phyloP scores from a whole-genome alignment of 1,140 invertebrate genomes.

The Drosophila biarmipes region DNA sequence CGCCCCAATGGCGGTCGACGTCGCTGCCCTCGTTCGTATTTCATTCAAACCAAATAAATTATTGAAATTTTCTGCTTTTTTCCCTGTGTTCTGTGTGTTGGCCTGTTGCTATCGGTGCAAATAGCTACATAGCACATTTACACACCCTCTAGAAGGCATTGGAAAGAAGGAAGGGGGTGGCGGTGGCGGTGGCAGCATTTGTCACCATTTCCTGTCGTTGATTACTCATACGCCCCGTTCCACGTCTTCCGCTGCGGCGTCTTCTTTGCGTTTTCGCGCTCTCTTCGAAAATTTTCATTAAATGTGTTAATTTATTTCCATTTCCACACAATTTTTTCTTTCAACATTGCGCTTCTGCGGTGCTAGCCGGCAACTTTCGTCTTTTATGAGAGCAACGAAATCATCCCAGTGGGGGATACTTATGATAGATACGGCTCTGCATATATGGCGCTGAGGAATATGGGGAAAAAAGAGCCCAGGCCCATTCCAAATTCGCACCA shows the following conservation, averaged over 20 bases:
- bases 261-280: slow-evolving; percentile 7
- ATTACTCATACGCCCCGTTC: slow-evolving; percentile 81
- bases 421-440: slow-evolving; percentile 33
- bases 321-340: slow-evolving; percentile 72
- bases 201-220: slow-evolving; percentile 81
- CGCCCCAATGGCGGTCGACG: slow-evolving; percentile 70
- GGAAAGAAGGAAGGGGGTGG: background rate
- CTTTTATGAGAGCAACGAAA: slow-evolving; percentile 54
- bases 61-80: slow-evolving; percentile 67
- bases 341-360: slow-evolving; percentile 35
- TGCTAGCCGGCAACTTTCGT: slow-evolving; percentile 21
- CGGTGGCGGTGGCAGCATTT: slow-evolving; percentile 49
- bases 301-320: slow-evolving; percentile 82
- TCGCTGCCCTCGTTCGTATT: slow-evolving; percentile 62
- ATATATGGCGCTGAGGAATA: slow-evolving; percentile 2
- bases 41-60: slow-evolving; percentile 83
- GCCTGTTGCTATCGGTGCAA: slow-evolving; percentile 82
- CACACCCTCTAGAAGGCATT: slow-evolving; percentile 28
- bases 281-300: slow-evolving; percentile 73
- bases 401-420: slow-evolving; percentile 39
- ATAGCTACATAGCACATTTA: slow-evolving; percentile 79
- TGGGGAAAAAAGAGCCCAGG: background rate
- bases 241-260: slow-evolving; percentile 27
- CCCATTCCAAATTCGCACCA: slow-evolving; percentile 9
- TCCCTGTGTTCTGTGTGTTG: slow-evolving; percentile 30